These are phyloP conservation scores for Cynaeus angustus DNA, from an alignment of 2,888 invertebrate genomes.

Conservation along the genomic window DNA sequence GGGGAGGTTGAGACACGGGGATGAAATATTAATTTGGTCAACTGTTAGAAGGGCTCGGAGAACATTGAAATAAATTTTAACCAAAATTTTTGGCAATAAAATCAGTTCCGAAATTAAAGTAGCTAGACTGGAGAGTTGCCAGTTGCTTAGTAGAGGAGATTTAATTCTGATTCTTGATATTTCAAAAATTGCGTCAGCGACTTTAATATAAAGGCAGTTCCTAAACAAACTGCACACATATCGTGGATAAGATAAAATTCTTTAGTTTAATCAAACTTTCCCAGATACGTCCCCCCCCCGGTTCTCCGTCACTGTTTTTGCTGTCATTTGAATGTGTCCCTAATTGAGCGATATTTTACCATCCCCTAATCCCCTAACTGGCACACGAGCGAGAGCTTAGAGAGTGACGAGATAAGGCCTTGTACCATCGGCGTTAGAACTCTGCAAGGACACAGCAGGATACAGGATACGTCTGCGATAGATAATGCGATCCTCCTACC, in stretches of 20 bases:
- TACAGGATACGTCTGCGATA: slow-evolving; percentile 62
- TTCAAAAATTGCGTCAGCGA: too few species aligned
- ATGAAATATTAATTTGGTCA: slow-evolving; percentile 7
- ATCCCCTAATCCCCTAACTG: slow-evolving; percentile 9
- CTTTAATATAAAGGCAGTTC: too few species aligned
- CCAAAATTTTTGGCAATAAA: background rate
- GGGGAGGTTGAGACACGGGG: slow-evolving; percentile 1
- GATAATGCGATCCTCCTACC: slow-evolving; percentile 67
- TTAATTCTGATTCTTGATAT: too few species aligned
- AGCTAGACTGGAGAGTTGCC: background rate
- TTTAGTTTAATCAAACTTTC: too few species aligned
- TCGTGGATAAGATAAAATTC: too few species aligned
- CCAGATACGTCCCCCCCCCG: too few species aligned
- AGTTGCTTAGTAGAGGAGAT: too few species aligned
- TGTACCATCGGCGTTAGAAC: slow-evolving; percentile 25
- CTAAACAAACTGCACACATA: too few species aligned
- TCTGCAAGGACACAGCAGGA: slow-evolving; percentile 60
- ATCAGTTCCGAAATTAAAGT: background rate
- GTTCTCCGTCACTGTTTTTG: slow-evolving; percentile 4
- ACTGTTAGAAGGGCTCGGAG: background rate
- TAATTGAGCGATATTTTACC: slow-evolving; percentile 53
- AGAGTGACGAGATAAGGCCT: slow-evolving; percentile 46
- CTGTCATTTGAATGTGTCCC: slow-evolving; percentile 47
- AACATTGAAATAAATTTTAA: background rate
- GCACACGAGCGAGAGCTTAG: slow-evolving; percentile 33